Conservation (phyloP, 2,888 invertebrate species). For the Catocala sponsa region DNA sequence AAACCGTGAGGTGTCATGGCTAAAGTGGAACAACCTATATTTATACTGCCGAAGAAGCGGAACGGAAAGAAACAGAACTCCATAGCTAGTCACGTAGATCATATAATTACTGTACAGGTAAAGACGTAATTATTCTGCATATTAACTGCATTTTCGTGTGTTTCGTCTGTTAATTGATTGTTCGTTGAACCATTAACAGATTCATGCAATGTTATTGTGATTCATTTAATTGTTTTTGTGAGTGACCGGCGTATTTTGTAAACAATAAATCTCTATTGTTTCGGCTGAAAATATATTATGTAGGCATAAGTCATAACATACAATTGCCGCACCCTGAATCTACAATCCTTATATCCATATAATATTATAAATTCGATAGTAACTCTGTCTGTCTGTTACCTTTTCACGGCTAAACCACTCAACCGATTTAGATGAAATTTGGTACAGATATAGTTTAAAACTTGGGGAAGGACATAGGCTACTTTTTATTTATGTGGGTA, state of each 20-base stretch:
- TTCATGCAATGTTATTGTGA: neutral
- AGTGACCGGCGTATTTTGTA: neutral
- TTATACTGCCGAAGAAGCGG: conserved; percentile 89
- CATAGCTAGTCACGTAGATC: conserved; percentile 88
- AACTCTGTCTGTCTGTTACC: no score
- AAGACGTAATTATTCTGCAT: conserved; percentile 29
- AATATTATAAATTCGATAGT: no score
- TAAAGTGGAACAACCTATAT: conserved; percentile 84
- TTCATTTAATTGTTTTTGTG: neutral
- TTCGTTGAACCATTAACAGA: neutral
- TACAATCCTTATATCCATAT: no score
- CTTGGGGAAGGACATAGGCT: no score
- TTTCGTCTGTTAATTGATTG: neutral
- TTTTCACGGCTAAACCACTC: no score
- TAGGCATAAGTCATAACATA: no score
- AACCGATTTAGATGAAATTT: no score
- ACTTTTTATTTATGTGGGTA: no score
- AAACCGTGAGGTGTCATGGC: conserved; percentile 62
- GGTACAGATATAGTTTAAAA: no score
- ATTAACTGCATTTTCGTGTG: conserved; percentile 8
- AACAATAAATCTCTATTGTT: neutral
- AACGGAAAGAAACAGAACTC: conserved; percentile 86
- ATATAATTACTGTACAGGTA: conserved; percentile 89
- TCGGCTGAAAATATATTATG: no score
- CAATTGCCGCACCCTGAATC: no score